These are phyloP conservation scores for Sinocyclocheilus anophthalmus DNA, from an alignment of 2,113 vertebrate species.

Conservation along the genomic window DNA sequence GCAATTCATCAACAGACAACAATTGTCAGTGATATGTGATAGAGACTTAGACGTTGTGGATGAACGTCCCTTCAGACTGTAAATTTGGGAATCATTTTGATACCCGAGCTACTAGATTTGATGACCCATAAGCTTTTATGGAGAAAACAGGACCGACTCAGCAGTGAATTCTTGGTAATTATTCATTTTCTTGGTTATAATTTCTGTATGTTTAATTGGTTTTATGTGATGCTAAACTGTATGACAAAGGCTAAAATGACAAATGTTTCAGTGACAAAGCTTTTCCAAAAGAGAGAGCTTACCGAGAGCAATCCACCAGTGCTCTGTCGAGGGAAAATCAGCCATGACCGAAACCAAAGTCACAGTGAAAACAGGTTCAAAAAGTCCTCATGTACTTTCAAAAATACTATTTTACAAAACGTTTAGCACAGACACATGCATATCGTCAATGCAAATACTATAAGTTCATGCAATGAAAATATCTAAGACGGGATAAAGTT, in stretches of 20 bases:
- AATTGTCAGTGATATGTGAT: too few relatives aligned
- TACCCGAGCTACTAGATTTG: too few relatives aligned
- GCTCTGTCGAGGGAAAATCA: slow-evolving; percentile 75
- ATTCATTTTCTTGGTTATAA: too few relatives aligned
- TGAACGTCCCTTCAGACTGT: too few relatives aligned
- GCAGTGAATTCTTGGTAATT: too few relatives aligned
- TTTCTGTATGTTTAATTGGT: not conserved
- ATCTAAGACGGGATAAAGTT: not conserved
- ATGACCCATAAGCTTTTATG: too few relatives aligned
- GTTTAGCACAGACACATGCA: not conserved
- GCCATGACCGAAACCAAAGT: slow-evolving; percentile 63
- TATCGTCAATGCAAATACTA: not conserved
- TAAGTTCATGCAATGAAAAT: not conserved
- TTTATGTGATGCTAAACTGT: not conserved
- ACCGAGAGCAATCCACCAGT: slow-evolving; percentile 82
- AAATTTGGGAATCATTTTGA: too few relatives aligned
- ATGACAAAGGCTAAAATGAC: not conserved
- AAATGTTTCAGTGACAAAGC: not conserved
- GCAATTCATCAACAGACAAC: too few relatives aligned
- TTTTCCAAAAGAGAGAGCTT: slow-evolving; percentile 37
- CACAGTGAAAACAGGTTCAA: not conserved
- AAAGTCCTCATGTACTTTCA: not conserved
- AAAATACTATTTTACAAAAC: not conserved
- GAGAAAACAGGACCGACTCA: too few relatives aligned
- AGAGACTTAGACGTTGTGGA: too few relatives aligned